phyloP scores from a whole-genome alignment of 2,113 vertebrate species.

The Collichthys lucidus region DNA sequence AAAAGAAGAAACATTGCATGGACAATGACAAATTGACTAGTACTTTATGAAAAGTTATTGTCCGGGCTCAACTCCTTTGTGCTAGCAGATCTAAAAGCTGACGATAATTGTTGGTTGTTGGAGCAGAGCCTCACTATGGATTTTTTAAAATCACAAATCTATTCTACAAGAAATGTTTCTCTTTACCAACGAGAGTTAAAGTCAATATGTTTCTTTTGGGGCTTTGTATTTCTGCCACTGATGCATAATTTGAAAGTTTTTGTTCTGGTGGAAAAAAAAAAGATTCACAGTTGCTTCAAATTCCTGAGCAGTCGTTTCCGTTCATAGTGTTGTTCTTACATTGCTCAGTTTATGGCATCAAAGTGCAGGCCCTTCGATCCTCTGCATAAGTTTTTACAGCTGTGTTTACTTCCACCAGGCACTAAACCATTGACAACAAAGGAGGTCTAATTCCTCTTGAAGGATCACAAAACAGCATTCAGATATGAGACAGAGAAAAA shows the following conservation, averaged over 20 bases:
- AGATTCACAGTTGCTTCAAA: background rate
- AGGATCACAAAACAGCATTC: no score
- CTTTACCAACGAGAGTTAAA: constrained; percentile 20
- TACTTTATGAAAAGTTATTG: background rate
- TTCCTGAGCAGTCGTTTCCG: constrained; percentile 7
- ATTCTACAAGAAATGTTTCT: constrained; percentile 38
- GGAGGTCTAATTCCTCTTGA: no score
- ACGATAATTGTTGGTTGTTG: constrained; percentile 66
- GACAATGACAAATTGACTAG: background rate
- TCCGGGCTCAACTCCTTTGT: constrained; percentile 8
- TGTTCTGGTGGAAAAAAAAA: background rate
- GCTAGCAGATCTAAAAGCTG: constrained; percentile 40
- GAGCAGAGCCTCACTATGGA: constrained; percentile 40
- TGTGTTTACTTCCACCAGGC: no score
- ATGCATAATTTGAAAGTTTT: constrained; percentile 30
- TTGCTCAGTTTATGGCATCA: constrained; percentile 3
- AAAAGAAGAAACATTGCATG: background rate
- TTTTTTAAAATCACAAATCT: constrained; percentile 38
- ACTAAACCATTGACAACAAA: no score
- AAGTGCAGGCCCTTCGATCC: no score
- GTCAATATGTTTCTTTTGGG: constrained; percentile 44
- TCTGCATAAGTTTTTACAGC: no score
- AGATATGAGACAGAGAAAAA: no score
- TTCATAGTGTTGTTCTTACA: constrained; percentile 34
- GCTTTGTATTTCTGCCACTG: background rate